These are phyloP conservation scores for Sceloporus undulatus DNA, from an alignment of 2,113 vertebrate species.

Conservation along the genomic window DNA sequence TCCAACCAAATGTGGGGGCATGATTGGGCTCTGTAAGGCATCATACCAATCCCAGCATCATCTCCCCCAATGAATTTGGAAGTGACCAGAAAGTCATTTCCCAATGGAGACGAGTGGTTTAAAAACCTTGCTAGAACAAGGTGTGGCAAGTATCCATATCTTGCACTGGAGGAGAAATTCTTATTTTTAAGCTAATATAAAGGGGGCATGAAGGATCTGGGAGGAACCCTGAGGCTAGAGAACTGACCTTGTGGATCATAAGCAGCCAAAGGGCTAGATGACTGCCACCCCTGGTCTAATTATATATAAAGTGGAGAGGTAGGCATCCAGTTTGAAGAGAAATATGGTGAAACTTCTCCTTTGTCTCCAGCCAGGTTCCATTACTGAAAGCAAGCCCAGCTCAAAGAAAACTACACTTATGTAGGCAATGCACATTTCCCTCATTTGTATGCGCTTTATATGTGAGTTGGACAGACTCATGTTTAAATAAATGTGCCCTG, in stretches of 20 bases:
- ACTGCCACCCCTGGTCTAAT: not conserved
- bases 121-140: too few species aligned
- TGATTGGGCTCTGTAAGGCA: too few species aligned
- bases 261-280: too few species aligned
- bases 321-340: not conserved
- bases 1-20: not conserved
- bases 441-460: not conserved
- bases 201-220: not conserved
- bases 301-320: not conserved
- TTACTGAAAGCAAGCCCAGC: not conserved
- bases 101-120: too few species aligned
- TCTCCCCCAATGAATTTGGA: too few species aligned
- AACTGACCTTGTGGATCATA: not conserved
- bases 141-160: not conserved
- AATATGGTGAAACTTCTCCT: not conserved
- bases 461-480: not conserved
- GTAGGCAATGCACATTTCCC: not conserved
- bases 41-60: too few species aligned
- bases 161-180: not conserved
- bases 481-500: not conserved
- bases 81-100: too few species aligned
- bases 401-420: not conserved
- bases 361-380: not conserved
- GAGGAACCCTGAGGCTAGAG: not conserved
- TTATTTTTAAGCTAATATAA: not conserved